Evolutionary conservation across 1,140 invertebrate genomes (phyloP).

Genomic region (Calycopis cecrops): DNA sequence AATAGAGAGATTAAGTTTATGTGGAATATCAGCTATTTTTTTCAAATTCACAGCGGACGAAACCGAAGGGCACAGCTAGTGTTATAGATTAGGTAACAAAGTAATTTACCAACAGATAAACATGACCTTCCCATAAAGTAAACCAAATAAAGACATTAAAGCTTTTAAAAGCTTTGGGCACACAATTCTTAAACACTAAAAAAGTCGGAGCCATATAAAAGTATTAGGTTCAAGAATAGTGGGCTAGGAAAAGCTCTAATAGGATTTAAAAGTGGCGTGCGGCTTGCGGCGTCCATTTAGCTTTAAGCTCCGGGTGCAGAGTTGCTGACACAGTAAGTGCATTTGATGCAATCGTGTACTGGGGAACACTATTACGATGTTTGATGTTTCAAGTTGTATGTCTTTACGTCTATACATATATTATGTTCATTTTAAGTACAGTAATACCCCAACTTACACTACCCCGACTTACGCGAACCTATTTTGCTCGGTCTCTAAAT

Average conservation of each 20-base stretch:
- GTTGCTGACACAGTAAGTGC: slow-evolving; percentile 17
- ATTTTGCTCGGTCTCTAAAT: no score
- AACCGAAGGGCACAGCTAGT: no score
- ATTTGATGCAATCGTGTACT: slow-evolving; percentile 8
- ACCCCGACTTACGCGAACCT: no score
- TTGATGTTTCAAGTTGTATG: not conserved
- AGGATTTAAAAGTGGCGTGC: slow-evolving; percentile 45
- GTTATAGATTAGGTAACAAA: no score
- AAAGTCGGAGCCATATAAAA: not conserved
- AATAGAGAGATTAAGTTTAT: no score
- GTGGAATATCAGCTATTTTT: no score
- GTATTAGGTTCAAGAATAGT: slow-evolving; percentile 3
- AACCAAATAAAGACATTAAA: slow-evolving; percentile 1
- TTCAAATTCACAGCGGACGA: no score
- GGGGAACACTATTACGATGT: slow-evolving; percentile 9
- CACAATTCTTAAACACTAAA: slow-evolving; percentile 1
- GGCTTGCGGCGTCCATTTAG: slow-evolving; percentile 35
- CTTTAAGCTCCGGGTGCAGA: slow-evolving; percentile 24
- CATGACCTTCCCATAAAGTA: not conserved
- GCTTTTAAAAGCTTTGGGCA: not conserved
- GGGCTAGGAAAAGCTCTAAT: slow-evolving; percentile 27
- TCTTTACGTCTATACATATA: no score
- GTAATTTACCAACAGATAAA: not conserved
- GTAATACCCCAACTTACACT: no score
- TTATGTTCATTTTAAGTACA: no score